Base-by-base conservation (phyloP, 1,140 invertebrate species). In the Heliconius hewitsoni region DNA sequence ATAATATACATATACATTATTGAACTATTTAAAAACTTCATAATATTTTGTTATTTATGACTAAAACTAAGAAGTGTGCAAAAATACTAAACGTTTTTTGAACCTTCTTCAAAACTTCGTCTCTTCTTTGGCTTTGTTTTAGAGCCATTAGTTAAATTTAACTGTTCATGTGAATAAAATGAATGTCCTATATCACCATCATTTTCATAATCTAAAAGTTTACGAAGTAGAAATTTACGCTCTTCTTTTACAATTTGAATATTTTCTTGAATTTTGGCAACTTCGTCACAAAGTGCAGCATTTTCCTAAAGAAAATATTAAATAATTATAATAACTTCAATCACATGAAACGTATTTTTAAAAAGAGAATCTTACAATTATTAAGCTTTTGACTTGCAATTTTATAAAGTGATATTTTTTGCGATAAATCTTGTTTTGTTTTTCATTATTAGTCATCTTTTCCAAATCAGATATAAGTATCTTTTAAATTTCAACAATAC, bases 251-350 rank as follows among this genome's bases (percentile, higher is more conserved):
- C 96, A 80, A 96, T 95, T 71, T 97, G 91, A 66, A 97, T 96
- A 92, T 96, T 97, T 86, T 97, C 96, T 94, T 98, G 97, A 80
- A 97, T 95, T 90, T 96, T 95, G 13, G 97, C 96, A 57, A 97
- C 96, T 95, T 97, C 97, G 95, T 98, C 97, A 91, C 97, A 97
- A 13, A 98, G 85, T 23, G 97, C 96, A 81, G 97, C 97, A 96
- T 98, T 98, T 95, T 97, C 96, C 97, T 97, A 83, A 85, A 84
- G 70, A 74, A 60, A 39, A 71, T 39, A 57, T 57, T 37, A 66
- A 74, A 50, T 13, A 73, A 39, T 46, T 73, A 50, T 60, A 30
- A 72, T 19, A 11, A 37, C 66, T 27, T 72, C 66, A 37, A 66
- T 74, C 13, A 73, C 66, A 34, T 11, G 11, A 13, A 55, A 50